These are phyloP conservation scores for Okapia johnstoni DNA, from an alignment of 2,113 vertebrate species.

Conservation along the genomic window DNA sequence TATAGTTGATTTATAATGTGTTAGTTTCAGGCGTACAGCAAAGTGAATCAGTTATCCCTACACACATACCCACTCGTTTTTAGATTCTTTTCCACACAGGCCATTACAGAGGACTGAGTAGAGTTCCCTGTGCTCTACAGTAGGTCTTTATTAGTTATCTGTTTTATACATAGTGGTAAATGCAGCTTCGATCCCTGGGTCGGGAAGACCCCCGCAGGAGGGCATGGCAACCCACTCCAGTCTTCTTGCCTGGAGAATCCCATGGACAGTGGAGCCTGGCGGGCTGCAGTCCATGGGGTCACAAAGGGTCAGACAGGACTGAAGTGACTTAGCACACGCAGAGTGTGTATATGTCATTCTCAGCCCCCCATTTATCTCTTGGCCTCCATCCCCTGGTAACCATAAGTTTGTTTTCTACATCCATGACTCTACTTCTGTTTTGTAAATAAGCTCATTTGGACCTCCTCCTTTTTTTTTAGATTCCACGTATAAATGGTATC, in stretches of 20 bases:
- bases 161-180: not conserved
- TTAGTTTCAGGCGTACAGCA: not conserved
- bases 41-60: not conserved
- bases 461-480: not conserved
- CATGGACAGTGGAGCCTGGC: not conserved
- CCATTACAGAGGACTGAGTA: not conserved
- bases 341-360: not conserved
- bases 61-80: not conserved
- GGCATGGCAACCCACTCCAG: not conserved
- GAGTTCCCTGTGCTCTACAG: not conserved
- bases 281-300: not conserved
- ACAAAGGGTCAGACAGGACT: not conserved
- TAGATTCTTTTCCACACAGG: not conserved
- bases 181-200: not conserved
- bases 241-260: not conserved
- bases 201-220: not conserved
- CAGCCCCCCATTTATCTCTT: accelerated
- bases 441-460: not conserved
- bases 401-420: not conserved
- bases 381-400: not conserved
- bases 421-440: not conserved
- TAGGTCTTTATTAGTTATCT: not conserved
- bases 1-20: not conserved
- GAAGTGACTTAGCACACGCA: not conserved
- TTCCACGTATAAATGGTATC: not conserved